Evolutionary conservation across 2,113 vertebrate species (phyloP), one percentile per base, ranked within the genome.

Genomic region (Paratilapia polleni): DNA sequence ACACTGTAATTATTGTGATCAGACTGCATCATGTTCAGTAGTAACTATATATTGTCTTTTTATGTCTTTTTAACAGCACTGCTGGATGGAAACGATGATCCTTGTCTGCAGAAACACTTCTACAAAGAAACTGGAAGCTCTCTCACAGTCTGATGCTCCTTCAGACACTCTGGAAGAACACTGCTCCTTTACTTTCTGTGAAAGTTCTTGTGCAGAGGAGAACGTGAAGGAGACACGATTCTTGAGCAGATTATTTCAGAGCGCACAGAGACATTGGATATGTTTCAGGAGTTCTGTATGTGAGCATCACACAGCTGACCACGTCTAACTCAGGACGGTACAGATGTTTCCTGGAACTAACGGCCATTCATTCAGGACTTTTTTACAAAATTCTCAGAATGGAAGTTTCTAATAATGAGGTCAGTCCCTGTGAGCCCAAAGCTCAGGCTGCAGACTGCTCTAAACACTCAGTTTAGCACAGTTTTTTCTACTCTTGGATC

Each of bases 101-200:
- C 13, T n/a, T n/a, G n/a, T n/a, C n/a, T n/a, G 43, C 43, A 14
- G 43, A 47, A 66, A 24, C 63, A 43, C 63, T 66, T 66, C 0
- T 0, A 66, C 24, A 43, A 66, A 66, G n/a, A 24, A 66, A 24
- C n/a, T 66, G 36, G 36, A 66, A 70, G 43, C 24, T 70, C 66
- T 49, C 66, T 70, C 9, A 52, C 43, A 70, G 43, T 70, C 10
- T 24, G 0, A 31, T 70, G 43, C 1, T 52, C 0, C 24, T 73
- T 73, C 13, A 0, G 4, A 6, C 1, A 12, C 0, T 0, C 9
- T 73, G 66, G 0, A 73, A 13, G 24, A 1, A 73, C n/a, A n/a
- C n/a, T n/a, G n/a, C n/a, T n/a, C n/a, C n/a, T n/a, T n/a, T n/a
- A n/a, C n/a, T n/a, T n/a, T n/a, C n/a, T n/a, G n/a, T n/a, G 3